A percentile compares a stretch with the other conserved stretches of the same genome.
These are phyloP conservation scores for Pachyseris speciosa DNA, from an alignment of 64 coral and sea anemone genomes.

Conservation along the genomic window DNA sequence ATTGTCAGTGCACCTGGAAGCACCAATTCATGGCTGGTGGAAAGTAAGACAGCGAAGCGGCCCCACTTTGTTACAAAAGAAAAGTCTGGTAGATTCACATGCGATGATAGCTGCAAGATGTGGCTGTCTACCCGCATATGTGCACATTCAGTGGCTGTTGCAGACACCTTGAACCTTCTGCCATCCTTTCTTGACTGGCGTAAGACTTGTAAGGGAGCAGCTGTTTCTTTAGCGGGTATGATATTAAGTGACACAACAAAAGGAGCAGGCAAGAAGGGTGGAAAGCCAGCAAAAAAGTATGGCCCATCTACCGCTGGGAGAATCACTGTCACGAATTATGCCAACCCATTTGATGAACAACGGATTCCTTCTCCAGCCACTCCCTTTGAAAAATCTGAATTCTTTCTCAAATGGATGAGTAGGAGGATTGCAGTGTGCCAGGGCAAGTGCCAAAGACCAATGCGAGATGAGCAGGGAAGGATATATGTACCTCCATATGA, in stretches of 20 bases:
- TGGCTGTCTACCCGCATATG: slow-evolving; percentile 52
- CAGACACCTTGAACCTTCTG: not conserved
- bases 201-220: not conserved
- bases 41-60: slow-evolving; percentile 38
- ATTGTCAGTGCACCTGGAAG: slow-evolving; percentile 60
- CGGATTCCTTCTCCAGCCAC: slow-evolving; percentile 6
- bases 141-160: slow-evolving; percentile 60
- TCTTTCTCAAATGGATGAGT: slow-evolving; percentile 56
- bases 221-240: not conserved
- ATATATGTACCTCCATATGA: slow-evolving; percentile 37
- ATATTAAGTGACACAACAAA: slow-evolving; percentile 45
- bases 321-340: not conserved
- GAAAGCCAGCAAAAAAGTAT: slow-evolving; percentile 40
- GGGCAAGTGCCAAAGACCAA: slow-evolving; percentile 58
- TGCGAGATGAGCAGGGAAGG: slow-evolving; percentile 7
- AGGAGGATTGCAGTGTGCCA: slow-evolving; percentile 59
- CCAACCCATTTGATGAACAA: not conserved
- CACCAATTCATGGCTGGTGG: not conserved
- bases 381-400: slow-evolving; percentile 13
- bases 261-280: slow-evolving; percentile 66
- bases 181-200: slow-evolving; percentile 28
- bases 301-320: not conserved
- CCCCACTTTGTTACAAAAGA: slow-evolving; percentile 48
- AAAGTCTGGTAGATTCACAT: slow-evolving; percentile 16
- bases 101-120: slow-evolving; percentile 57